These are phyloP conservation scores for Cylindroiulus punctatus DNA, from an alignment of 2,888 invertebrate species.

Conservation along the genomic window DNA sequence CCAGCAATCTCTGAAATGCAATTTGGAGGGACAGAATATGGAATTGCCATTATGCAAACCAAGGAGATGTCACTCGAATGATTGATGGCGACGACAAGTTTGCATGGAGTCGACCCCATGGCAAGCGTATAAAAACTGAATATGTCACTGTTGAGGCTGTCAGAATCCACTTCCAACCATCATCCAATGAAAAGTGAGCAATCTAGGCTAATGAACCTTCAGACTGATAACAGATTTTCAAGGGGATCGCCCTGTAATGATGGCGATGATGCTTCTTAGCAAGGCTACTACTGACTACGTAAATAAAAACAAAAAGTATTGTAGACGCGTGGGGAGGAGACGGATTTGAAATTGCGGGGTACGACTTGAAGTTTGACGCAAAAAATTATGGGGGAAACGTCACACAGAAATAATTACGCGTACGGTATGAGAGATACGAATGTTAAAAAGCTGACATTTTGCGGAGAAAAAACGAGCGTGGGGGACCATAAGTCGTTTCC, in stretches of 20 bases:
- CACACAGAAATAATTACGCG: conserved; percentile 26
- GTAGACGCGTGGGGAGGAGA: conserved; percentile 17
- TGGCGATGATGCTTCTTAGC: conserved; percentile 30
- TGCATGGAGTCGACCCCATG: neutral
- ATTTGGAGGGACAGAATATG: neutral
- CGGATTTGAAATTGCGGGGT: neutral
- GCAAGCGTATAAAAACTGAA: conserved; percentile 12
- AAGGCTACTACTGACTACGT: neutral
- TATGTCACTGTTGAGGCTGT: conserved; percentile 39
- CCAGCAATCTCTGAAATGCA: neutral
- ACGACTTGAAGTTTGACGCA: neutral
- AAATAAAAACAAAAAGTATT: conserved; percentile 15
- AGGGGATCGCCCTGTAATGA: conserved; percentile 34
- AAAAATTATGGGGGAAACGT: neutral
- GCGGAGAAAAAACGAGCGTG: neutral
- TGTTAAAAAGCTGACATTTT: neutral
- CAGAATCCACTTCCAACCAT: conserved; percentile 31
- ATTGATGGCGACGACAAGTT: conserved; percentile 51
- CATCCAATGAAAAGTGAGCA: conserved; percentile 28
- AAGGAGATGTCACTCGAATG: neutral
- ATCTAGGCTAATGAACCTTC: conserved; percentile 45
- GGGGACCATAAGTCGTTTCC: conserved; percentile 11
- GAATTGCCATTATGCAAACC: conserved; percentile 49
- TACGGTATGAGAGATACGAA: neutral
- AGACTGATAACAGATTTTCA: conserved; percentile 24